Evolutionary conservation across 2,113 vertebrate genomes (phyloP).

Genomic region (Trichomycterus rosablanca): DNA sequence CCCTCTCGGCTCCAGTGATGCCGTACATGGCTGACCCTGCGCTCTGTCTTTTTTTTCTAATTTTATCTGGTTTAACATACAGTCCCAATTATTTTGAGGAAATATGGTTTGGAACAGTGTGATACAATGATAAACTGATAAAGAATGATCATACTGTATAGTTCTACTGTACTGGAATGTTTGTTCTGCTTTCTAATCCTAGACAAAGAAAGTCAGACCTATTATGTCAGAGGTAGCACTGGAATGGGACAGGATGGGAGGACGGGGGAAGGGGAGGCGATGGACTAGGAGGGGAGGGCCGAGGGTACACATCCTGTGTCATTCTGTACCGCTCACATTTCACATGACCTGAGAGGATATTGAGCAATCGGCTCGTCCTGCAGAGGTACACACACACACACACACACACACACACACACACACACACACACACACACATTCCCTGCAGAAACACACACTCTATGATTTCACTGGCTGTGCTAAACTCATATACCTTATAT

Average conservation of each 20-base stretch:
- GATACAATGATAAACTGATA: too few species aligned
- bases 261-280: neutral
- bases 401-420: constrained; percentile 12
- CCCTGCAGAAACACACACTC: neutral
- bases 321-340: constrained; percentile 41
- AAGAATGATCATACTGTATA: too few species aligned
- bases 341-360: constrained; percentile 47
- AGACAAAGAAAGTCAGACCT: neutral
- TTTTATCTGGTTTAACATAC: too few species aligned
- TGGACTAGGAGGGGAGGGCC: neutral
- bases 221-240: constrained; percentile 28
- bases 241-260: constrained; percentile 4
- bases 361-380: constrained; percentile 38
- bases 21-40: too few species aligned
- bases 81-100: too few species aligned
- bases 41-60: too few species aligned
- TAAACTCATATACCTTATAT: neutral
- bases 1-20: too few species aligned
- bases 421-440: constrained; percentile 10
- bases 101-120: too few species aligned
- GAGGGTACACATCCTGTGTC: constrained; percentile 43
- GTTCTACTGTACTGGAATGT: too few species aligned
- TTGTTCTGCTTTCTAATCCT: too few species aligned
- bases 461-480: neutral
- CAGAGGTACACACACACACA: constrained; percentile 21